Percentiles rank a stretch among this genome's conserved stretches.
Conservation (phyloP, 1,140 invertebrate species). For the Drosophila parabipectinata region DNA sequence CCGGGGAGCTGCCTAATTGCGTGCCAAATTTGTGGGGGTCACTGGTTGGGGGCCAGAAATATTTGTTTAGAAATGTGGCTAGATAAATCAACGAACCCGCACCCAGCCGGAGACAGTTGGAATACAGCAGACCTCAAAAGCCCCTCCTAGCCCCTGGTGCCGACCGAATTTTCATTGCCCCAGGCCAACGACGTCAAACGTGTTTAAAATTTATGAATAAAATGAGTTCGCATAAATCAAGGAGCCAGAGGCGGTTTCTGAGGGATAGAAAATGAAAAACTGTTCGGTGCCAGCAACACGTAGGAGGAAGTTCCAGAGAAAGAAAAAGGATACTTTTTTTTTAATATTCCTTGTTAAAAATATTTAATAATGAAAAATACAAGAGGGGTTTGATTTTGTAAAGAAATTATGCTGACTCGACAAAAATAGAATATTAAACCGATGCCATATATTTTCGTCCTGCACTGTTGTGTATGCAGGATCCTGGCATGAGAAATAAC, state of each 20-base stretch:
- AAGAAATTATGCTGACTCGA: not conserved
- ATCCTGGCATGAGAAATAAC: conserved; percentile 21
- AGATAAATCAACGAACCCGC: conserved; percentile 64
- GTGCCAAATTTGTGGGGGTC: conserved; percentile 73
- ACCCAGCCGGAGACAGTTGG: conserved; percentile 21
- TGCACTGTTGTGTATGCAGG: conserved; percentile 2
- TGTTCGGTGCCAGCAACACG: conserved; percentile 40
- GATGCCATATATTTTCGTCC: conserved; percentile 7
- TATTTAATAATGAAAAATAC: not conserved
- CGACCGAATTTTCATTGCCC: conserved; percentile 24
- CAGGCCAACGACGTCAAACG: conserved; percentile 37
- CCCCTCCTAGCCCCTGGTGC: not conserved
- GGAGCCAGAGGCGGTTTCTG: conserved; percentile 23
- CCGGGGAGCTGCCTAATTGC: conserved; percentile 57
- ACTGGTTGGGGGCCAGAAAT: conserved; percentile 54
- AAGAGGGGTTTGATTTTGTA: not conserved
- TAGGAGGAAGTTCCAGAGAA: conserved; percentile 3
- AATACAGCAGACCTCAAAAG: conserved; percentile 4
- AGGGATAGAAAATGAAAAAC: conserved; percentile 59
- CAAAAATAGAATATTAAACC: not conserved
- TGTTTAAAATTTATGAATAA: conserved; percentile 80
- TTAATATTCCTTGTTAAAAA: not conserved
- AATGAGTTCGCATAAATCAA: conserved; percentile 79
- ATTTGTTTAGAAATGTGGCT: conserved; percentile 72
- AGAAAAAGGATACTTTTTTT: not conserved